Base-by-base conservation (phyloP, 2,113 vertebrate genomes). In the Chitala chitala region DNA sequence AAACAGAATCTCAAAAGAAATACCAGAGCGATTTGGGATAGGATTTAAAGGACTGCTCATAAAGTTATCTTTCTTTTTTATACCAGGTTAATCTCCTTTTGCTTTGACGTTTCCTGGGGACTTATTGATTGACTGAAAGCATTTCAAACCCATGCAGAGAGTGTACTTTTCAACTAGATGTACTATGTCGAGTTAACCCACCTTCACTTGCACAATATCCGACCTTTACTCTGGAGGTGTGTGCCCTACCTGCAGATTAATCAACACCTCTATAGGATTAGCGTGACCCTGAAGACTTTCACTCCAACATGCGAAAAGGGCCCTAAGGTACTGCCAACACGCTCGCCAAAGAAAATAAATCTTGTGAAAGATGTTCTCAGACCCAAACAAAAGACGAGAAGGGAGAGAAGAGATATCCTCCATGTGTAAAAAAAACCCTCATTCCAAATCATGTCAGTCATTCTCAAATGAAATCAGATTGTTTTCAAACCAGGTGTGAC, bases 191-290 rank as follows among this genome's bases (percentile, higher is more conserved):
- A 55, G 53, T 48, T 56, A 56, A 69, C 64, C 64, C 33, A 48
- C 72, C 73, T 64, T 55, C 73, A 77, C 77, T 78, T 8, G 78
- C 83, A 84, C 82, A 85, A 81, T 29, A 20, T 72, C 81, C 53
- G 84, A 88, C 86, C 86, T 87, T 86, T 87, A 75, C 81, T 77
- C 81, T 50, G 66, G n/a, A 78, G 42, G 80, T 72, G 82, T 84
- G 82, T 83, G 81, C 85, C 83, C 84, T 85, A 84, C 86, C 84
- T 82, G 80, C 81, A 86, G 82, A 69, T 84, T 86, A 88, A 90
- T 89, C 86, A 88, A 88, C 86, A 75, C 15, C 58, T 87, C 76
- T 82, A 78, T 76, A 56, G 88, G 88, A 90, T 89, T 88, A 90
- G 83, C 81, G 74, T 54, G 56, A 81, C 84, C 72, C 82, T 77